These are phyloP conservation scores for Drusus annulatus DNA, from an alignment of 1,140 invertebrate genomes.

Conservation along the genomic window DNA sequence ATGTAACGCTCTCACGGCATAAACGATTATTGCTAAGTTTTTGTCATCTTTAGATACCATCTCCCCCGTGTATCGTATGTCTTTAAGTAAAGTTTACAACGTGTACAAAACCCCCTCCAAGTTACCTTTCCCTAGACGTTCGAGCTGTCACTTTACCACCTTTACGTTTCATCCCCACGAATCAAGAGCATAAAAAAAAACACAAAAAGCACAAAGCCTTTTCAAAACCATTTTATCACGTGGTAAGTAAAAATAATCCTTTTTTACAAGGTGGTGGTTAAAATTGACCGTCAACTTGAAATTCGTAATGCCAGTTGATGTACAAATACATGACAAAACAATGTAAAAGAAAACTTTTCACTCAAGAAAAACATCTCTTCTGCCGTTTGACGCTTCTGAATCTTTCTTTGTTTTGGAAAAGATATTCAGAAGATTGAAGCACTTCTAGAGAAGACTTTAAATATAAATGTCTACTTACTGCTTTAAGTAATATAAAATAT, in stretches of 20 bases:
- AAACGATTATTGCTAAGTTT: slow-evolving; percentile 44
- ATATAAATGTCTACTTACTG: no score
- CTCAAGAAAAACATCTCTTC: slow-evolving; percentile 23
- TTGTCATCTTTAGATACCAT: slow-evolving; percentile 27
- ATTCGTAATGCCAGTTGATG: background rate
- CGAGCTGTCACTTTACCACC: slow-evolving; percentile 14
- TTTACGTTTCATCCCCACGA: background rate
- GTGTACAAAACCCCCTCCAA: slow-evolving; percentile 1
- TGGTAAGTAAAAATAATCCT: background rate
- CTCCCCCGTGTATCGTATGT: slow-evolving; percentile 34
- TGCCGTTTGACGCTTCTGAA: background rate
- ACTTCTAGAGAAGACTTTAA: no score
- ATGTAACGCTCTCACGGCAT: slow-evolving; percentile 33
- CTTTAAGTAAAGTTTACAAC: slow-evolving; percentile 39
- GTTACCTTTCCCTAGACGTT: background rate
- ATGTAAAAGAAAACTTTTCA: slow-evolving; percentile 44
- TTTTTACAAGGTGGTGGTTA: background rate
- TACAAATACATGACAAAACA: slow-evolving; percentile 35
- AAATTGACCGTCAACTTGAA: slow-evolving; percentile 11
- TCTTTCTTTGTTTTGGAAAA: slow-evolving; percentile 15
- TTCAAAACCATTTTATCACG: background rate
- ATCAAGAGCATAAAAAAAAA: background rate
- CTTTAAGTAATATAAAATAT: no score
- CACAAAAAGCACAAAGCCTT: background rate
- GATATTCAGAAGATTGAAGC: background rate